phyloP scores from a whole-genome alignment of 2,888 invertebrate species.

The Cantharis flavilabris region DNA sequence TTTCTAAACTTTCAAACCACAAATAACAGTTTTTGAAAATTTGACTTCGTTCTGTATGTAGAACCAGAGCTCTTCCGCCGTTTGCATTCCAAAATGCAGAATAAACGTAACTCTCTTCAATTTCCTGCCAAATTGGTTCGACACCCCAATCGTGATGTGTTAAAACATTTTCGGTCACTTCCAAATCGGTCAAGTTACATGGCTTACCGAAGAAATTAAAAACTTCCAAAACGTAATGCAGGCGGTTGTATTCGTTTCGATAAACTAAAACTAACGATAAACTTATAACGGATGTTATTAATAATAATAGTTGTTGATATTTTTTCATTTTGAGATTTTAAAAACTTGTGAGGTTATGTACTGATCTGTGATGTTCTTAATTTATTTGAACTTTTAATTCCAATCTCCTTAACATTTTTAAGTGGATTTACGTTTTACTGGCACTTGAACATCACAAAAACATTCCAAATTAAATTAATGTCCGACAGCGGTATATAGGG shows the following conservation, averaged over 20 bases:
- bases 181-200: constrained; percentile 55
- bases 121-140: constrained; percentile 69
- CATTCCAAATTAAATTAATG: not conserved
- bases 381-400: not conserved
- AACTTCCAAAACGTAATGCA: constrained; percentile 82
- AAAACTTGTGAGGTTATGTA: not conserved
- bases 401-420: not conserved
- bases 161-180: constrained; percentile 55
- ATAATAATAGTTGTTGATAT: constrained; percentile 78
- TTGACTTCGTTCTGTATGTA: constrained; percentile 60
- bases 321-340: constrained; percentile 60
- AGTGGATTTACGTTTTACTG: not conserved
- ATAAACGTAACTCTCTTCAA: constrained; percentile 67
- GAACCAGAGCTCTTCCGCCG: constrained; percentile 65
- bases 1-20: constrained; percentile 64
- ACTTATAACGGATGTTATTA: constrained; percentile 73
- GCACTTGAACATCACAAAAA: not conserved
- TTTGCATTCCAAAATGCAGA: constrained; percentile 67
- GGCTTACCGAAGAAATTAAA: constrained; percentile 84
- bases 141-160: constrained; percentile 66
- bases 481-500: not conserved
- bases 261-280: constrained; percentile 77
- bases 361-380: not conserved
- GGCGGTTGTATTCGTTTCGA: constrained; percentile 82
- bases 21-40: constrained; percentile 71